Evolutionary conservation across 1,140 invertebrate genomes (phyloP).

Genomic region (Homalodisca vitripennis): DNA sequence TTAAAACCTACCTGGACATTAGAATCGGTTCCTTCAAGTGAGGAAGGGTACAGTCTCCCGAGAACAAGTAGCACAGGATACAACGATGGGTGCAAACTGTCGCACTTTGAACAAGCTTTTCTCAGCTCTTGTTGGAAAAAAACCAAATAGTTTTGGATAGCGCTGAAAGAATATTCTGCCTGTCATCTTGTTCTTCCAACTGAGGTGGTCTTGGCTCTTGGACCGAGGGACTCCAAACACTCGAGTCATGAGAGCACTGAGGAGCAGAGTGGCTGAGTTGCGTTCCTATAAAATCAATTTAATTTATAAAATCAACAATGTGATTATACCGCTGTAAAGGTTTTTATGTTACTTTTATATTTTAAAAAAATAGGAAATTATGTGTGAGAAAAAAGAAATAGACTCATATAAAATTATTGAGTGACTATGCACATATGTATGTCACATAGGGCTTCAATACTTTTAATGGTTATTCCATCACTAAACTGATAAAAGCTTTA

Average conservation of each 20-base stretch:
- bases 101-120: slow-evolving; percentile 47
- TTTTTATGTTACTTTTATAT: too few relatives aligned
- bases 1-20: slow-evolving; percentile 42
- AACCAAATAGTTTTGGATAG: slow-evolving; percentile 76
- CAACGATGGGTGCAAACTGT: slow-evolving; percentile 49
- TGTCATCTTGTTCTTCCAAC: slow-evolving; percentile 74
- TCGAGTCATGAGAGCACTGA: slow-evolving; percentile 79
- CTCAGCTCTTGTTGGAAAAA: slow-evolving; percentile 68
- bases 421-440: too few relatives aligned
- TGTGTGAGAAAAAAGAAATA: slow-evolving; percentile 24
- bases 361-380: slow-evolving; percentile 22
- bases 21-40: slow-evolving; percentile 55
- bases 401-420: too few relatives aligned
- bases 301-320: slow-evolving; percentile 27
- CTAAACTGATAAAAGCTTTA: too few relatives aligned
- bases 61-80: slow-evolving; percentile 81
- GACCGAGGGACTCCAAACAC: slow-evolving; percentile 87
- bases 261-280: slow-evolving; percentile 84
- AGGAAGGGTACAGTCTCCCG: slow-evolving; percentile 72
- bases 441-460: too few relatives aligned
- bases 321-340: too few relatives aligned
- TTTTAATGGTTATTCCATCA: too few relatives aligned
- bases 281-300: slow-evolving; percentile 58
- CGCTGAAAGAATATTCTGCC: slow-evolving; percentile 80
- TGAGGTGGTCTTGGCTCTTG: slow-evolving; percentile 59